These are phyloP conservation scores for Falco novaeseelandiae DNA, from an alignment of 2,797 vertebrate species.

Conservation along the genomic window DNA sequence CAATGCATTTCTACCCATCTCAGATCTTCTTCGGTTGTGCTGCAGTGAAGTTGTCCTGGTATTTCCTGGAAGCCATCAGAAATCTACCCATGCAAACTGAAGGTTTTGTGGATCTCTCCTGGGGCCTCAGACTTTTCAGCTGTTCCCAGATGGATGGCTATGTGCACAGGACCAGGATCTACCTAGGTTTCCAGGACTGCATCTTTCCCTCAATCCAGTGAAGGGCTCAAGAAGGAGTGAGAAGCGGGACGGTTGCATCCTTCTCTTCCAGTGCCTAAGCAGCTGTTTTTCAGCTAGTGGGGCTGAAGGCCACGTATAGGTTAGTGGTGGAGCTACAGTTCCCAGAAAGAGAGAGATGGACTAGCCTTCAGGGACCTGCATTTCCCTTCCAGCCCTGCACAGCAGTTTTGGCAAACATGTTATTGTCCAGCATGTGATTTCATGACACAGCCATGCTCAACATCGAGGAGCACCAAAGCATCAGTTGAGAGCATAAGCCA, in stretches of 20 bases:
- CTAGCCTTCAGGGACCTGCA: neutral
- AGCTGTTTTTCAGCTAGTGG: neutral
- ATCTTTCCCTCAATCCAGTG: neutral
- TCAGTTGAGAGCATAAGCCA: neutral
- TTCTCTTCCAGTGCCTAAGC: neutral
- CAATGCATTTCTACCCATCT: neutral
- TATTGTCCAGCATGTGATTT: neutral
- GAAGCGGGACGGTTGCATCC: neutral
- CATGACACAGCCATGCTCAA: neutral
- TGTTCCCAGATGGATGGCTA: neutral
- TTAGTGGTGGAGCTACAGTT: neutral
- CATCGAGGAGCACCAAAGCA: neutral
- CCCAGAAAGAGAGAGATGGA: accelerated
- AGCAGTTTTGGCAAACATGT: neutral
- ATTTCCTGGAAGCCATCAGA: neutral
- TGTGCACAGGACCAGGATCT: neutral
- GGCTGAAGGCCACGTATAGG: neutral
- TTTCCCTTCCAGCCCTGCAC: neutral
- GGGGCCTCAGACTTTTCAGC: neutral
- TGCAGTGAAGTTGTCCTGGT: neutral
- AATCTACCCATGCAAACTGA: neutral
- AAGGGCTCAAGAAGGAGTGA: neutral
- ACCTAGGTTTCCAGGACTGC: neutral
- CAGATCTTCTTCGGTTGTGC: neutral
- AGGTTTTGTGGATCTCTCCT: neutral